phyloP scores from a whole-genome alignment of 1,140 invertebrate species.

The Scaptomyza graminum region DNA sequence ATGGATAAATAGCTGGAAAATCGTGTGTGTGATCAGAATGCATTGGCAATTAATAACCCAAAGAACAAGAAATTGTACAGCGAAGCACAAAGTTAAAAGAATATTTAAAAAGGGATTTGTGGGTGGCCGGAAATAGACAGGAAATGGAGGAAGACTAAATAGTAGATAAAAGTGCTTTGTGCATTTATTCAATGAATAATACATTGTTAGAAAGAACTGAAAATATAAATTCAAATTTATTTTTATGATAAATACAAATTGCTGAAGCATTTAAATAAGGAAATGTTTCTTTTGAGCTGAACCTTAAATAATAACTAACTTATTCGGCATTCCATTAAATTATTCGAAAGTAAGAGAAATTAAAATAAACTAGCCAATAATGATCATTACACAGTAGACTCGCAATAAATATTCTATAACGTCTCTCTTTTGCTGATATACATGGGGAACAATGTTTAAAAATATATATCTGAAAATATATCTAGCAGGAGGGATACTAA shows the following conservation, averaged over 20 bases:
- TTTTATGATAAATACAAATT: no score
- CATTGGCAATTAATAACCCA: constrained; percentile 33
- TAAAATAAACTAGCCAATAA: neutral
- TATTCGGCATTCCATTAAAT: neutral
- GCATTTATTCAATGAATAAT: no score
- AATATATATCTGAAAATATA: constrained; percentile 8
- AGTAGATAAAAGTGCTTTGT: neutral
- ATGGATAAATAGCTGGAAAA: constrained; percentile 8
- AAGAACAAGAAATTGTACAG: neutral
- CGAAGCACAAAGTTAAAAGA: neutral
- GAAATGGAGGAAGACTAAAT: constrained; percentile 5
- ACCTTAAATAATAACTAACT: no score
- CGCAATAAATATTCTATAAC: neutral
- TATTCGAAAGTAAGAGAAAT: neutral
- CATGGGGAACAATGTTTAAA: neutral
- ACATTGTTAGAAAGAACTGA: no score
- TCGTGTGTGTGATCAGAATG: constrained; percentile 21
- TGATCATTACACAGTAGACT: neutral
- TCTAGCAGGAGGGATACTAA: constrained; percentile 12
- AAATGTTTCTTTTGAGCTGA: no score
- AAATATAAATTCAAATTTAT: no score
- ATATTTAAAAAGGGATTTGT: constrained; percentile 1
- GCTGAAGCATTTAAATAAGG: no score
- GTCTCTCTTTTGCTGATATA: neutral
- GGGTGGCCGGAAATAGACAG: constrained; percentile 3